Evolutionary conservation across 35 echinoderm and acorn worm genomes (phyloP).

Genomic region (Hemicentrotus pulcherrimus): DNA sequence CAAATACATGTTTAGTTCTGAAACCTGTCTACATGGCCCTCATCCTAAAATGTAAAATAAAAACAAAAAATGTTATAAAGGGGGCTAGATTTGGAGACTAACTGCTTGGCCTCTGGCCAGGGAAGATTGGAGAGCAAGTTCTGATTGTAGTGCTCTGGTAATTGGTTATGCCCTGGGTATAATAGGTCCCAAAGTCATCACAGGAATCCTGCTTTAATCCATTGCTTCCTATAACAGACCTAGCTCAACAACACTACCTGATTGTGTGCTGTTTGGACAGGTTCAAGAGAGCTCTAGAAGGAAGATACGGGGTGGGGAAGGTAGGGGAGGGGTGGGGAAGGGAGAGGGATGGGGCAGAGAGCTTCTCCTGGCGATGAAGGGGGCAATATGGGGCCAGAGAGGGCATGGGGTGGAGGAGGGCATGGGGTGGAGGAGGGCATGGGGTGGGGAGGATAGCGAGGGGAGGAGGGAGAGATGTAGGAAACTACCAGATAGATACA

Average conservation of each 20-base stretch:
- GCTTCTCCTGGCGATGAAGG: no score
- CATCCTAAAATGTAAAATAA: no score
- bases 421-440: neutral
- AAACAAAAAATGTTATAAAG: no score
- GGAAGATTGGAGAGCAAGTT: neutral
- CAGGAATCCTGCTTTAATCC: conserved; percentile 4
- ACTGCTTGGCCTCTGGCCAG: conserved; percentile 17
- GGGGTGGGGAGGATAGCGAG: neutral
- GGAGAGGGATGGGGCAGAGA: neutral
- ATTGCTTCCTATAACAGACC: conserved; percentile 16
- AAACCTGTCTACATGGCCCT: no score
- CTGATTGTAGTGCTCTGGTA: neutral
- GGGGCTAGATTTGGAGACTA: neutral
- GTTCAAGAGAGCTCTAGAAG: no score
- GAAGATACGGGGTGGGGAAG: no score
- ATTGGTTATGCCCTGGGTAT: conserved; percentile 24
- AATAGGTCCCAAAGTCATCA: neutral
- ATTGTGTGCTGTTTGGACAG: neutral
- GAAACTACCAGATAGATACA: no score
- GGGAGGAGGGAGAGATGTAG: neutral
- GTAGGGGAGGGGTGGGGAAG: neutral
- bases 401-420: neutral
- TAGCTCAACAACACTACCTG: neutral
- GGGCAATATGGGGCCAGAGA: no score
- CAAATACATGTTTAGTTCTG: no score